phyloP scores from a whole-genome alignment of 2,113 vertebrate genomes.

The Paratilapia polleni region DNA sequence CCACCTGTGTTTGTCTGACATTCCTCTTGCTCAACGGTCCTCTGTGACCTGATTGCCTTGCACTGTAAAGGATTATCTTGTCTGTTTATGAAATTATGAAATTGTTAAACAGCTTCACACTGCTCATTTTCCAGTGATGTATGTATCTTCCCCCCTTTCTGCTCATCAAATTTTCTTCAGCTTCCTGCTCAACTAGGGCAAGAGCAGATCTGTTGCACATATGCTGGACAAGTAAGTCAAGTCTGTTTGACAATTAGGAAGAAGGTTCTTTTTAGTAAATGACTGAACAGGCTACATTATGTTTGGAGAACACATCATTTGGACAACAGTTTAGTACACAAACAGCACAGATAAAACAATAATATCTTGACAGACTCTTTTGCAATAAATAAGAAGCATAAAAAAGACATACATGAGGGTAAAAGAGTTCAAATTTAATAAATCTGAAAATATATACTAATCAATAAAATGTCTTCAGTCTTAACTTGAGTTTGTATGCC shows the following conservation, averaged over 20 bases:
- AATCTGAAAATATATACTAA: background rate
- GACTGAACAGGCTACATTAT: background rate
- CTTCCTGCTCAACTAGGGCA: constrained; percentile 31
- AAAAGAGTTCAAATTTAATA: background rate
- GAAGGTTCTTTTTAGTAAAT: background rate
- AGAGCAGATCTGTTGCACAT: constrained; percentile 52
- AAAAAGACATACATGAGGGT: background rate
- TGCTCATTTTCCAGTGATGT: constrained; percentile 65
- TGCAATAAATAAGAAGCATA: background rate
- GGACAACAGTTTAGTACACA: background rate
- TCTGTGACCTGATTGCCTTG: constrained; percentile 63
- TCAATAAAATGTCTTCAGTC: background rate
- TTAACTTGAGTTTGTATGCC: background rate
- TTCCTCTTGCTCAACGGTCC: constrained; percentile 48
- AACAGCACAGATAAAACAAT: background rate
- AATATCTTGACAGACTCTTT: background rate
- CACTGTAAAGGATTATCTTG: constrained; percentile 64
- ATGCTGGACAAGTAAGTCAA: constrained; percentile 26
- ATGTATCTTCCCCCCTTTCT: constrained; percentile 36
- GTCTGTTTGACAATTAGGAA: constrained; percentile 5
- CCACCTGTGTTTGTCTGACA: constrained; percentile 66
- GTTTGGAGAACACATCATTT: background rate
- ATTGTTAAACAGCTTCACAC: constrained; percentile 61
- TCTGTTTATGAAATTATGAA: constrained; percentile 75
- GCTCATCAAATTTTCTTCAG: constrained; percentile 39